A percentile compares a stretch with the other conserved stretches of the same genome.
Conservation (phyloP, 2,888 invertebrate genomes). For the Tethea ocularis region DNA sequence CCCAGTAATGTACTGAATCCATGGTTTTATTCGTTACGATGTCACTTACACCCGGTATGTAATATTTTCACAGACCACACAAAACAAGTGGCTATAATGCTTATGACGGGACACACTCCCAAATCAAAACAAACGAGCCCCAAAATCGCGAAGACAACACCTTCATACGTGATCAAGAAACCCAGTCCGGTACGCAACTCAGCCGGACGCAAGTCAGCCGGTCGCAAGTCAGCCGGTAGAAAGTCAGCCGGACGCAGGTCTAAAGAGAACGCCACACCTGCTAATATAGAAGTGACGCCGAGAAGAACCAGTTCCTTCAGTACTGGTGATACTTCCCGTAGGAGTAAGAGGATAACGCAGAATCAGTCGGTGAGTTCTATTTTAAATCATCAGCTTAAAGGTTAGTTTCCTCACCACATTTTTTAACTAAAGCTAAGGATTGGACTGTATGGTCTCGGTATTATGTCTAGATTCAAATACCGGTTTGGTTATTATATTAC, state of each 20-base stretch:
- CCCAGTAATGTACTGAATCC: too few relatives aligned
- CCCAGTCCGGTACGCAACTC: slow-evolving; percentile 30
- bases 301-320: slow-evolving; percentile 12
- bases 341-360: slow-evolving; percentile 19
- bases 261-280: slow-evolving; percentile 14
- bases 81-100: slow-evolving; percentile 74
- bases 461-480: too few relatives aligned
- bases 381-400: slow-evolving; percentile 31
- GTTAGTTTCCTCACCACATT: too few relatives aligned
- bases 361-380: slow-evolving; percentile 25
- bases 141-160: slow-evolving; percentile 19
- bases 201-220: slow-evolving; percentile 21
- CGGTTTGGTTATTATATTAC: too few relatives aligned
- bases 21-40: too few relatives aligned
- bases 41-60: too few relatives aligned
- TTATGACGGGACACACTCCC: slow-evolving; percentile 72
- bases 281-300: slow-evolving; percentile 16
- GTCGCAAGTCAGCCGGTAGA: slow-evolving; percentile 22
- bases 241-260: slow-evolving; percentile 10
- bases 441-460: too few relatives aligned
- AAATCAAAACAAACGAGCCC: slow-evolving; percentile 32
- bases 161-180: slow-evolving; percentile 40
- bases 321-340: slow-evolving; percentile 14
- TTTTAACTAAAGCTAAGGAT: too few relatives aligned
- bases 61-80: slow-evolving; percentile 62